Evolutionary conservation across 2,797 vertebrate species (phyloP), one percentile per base, ranked within the genome.

Genomic region (Poeciliopsis presidionis): DNA sequence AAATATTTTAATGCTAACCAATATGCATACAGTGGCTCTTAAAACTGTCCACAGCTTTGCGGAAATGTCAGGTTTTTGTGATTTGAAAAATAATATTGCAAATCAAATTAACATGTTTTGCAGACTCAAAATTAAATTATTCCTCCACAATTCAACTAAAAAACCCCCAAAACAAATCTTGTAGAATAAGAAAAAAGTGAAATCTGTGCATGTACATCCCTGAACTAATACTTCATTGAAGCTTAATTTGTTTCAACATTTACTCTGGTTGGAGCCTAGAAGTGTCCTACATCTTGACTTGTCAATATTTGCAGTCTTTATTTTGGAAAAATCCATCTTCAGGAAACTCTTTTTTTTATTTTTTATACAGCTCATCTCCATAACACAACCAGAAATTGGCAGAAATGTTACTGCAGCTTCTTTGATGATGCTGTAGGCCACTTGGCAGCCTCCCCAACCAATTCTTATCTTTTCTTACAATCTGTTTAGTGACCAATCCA

Each of bases 1-100:
- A 89, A 87, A 79, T 85, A 74, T 81, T 59, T 84, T 70, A 2
- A 79, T 88, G 85, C 81, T 84, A 90, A 90, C 88, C 88, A 88
- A 89, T 87, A 89, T 91, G 84, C 87, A 87, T 84, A n/a, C 39
- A 69, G 39, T 43, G 65, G 65, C 65, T 69, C 65, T n/a, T 25
- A 69, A 69, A 69, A 43, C 11, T n/a, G 12, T 69, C 5, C 22
- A 69, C 4, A 43, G 11, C 22, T 22, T 20, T 43, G 22, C 0
- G 1, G 25, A 43, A 69, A 69, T 69, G 11, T n/a, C 39, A n/a
- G 25, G 22, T 43, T 41, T 39, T n/a, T 69, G 11, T n/a, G 65
- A 39, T 14, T 43, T 43, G 25, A 69, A n/a, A 43, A 13, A 43
- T 12, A 43, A 43, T 6, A 7, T 4, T 12, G n/a, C 11, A 69